Evolutionary conservation across 2,888 invertebrate species (phyloP).

Genomic region (Pandemis heparana): DNA sequence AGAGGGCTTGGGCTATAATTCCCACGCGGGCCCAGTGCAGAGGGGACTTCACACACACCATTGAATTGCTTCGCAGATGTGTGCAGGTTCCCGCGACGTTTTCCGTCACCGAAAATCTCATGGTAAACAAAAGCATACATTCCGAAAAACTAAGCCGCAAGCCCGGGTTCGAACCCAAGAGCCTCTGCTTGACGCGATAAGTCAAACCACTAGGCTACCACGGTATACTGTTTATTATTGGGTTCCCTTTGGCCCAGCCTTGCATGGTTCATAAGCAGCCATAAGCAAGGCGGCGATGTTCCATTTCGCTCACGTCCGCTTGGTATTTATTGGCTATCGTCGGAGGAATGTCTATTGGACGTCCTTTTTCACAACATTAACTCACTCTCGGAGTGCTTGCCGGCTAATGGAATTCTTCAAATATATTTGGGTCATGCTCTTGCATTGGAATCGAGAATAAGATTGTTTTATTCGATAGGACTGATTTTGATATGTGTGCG

Average conservation of each 20-base stretch:
- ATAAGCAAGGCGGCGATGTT: background rate
- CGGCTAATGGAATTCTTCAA: slow-evolving; percentile 39
- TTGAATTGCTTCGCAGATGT: too few relatives aligned
- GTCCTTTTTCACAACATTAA: slow-evolving; percentile 42
- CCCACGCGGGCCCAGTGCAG: too few relatives aligned
- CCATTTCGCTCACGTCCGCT: slow-evolving; percentile 39
- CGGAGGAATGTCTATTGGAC: slow-evolving; percentile 40
- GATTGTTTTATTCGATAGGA: background rate
- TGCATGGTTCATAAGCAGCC: slow-evolving; percentile 3
- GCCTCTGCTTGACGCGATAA: too few relatives aligned
- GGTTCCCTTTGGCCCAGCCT: slow-evolving; percentile 11
- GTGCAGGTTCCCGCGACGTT: too few relatives aligned
- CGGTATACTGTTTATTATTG: background rate
- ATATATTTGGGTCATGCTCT: slow-evolving; percentile 26
- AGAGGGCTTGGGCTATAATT: too few relatives aligned
- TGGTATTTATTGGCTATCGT: slow-evolving; percentile 43
- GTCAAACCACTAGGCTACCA: background rate
- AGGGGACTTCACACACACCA: too few relatives aligned
- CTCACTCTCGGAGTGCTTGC: slow-evolving; percentile 25
- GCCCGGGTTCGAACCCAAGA: too few relatives aligned
- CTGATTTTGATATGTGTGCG: background rate
- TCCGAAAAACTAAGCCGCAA: too few relatives aligned
- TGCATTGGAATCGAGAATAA: background rate
- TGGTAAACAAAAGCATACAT: too few relatives aligned
- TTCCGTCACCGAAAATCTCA: too few relatives aligned